phyloP scores from a whole-genome alignment of 2,888 invertebrate species.

The Pycnomerus fuliginosus region DNA sequence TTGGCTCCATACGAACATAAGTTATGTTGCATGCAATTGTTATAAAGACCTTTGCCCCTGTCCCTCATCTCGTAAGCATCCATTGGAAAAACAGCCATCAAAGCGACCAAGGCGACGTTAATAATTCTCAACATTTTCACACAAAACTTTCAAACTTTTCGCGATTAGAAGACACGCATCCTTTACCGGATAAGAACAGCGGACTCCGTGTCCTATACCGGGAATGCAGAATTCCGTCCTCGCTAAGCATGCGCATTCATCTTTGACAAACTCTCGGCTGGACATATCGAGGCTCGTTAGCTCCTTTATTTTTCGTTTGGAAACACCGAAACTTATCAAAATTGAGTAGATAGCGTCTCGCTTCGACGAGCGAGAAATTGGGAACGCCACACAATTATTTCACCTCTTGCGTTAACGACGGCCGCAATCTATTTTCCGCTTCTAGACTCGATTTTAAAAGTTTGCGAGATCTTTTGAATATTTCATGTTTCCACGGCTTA shows the following conservation, averaged over 20 bases:
- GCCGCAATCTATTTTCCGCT: too few species aligned
- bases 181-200: slow-evolving; percentile 23
- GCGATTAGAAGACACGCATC: slow-evolving; percentile 24
- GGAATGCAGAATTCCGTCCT: slow-evolving; percentile 16
- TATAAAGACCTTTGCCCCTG: slow-evolving; percentile 28
- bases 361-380: too few species aligned
- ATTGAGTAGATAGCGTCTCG: too few species aligned
- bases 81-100: slow-evolving; percentile 14
- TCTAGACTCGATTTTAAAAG: too few species aligned
- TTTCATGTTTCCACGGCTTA: too few species aligned
- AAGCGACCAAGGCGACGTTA: slow-evolving; percentile 22
- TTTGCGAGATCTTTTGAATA: too few species aligned
- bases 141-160: slow-evolving; percentile 17
- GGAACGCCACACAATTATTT: too few species aligned
- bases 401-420: too few species aligned
- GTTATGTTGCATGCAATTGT: background rate
- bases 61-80: slow-evolving; percentile 30
- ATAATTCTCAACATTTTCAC: slow-evolving; percentile 19
- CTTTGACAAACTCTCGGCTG: slow-evolving; percentile 15
- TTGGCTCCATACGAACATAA: too few species aligned
- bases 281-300: slow-evolving; percentile 3
- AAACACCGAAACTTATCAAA: too few species aligned
- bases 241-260: slow-evolving; percentile 27
- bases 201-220: slow-evolving; percentile 7
- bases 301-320: too few species aligned